Conservation (phyloP, 2,113 vertebrate species). For the Pardalotus punctatus region DNA sequence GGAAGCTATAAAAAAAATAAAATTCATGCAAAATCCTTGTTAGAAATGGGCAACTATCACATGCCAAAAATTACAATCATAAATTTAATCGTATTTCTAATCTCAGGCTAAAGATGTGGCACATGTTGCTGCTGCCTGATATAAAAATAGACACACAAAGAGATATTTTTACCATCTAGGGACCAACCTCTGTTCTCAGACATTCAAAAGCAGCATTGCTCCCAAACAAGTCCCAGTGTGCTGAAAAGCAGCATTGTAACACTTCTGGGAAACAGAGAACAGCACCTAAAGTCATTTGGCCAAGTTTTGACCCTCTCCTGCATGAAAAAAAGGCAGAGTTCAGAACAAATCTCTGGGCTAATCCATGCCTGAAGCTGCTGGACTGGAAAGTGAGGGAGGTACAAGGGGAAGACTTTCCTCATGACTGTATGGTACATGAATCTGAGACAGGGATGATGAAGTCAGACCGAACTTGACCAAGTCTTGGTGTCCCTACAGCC, state of each 20-base stretch:
- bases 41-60: neutral
- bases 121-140: neutral
- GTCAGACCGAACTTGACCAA: neutral
- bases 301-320: neutral
- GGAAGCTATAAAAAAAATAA: neutral
- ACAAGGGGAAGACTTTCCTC: neutral
- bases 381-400: neutral
- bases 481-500: neutral
- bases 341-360: neutral
- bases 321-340: neutral
- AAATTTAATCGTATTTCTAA: neutral
- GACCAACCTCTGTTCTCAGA: neutral
- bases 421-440: neutral
- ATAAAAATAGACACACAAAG: neutral
- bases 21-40: neutral
- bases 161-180: neutral
- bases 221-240: neutral
- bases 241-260: neutral
- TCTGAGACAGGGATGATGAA: fast-evolving
- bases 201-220: neutral
- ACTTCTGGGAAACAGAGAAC: neutral
- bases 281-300: neutral
- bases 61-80: neutral
- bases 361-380: neutral
- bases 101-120: neutral